Evolutionary conservation across 2,113 vertebrate species (phyloP).

Genomic region (Actenoides hombroni): DNA sequence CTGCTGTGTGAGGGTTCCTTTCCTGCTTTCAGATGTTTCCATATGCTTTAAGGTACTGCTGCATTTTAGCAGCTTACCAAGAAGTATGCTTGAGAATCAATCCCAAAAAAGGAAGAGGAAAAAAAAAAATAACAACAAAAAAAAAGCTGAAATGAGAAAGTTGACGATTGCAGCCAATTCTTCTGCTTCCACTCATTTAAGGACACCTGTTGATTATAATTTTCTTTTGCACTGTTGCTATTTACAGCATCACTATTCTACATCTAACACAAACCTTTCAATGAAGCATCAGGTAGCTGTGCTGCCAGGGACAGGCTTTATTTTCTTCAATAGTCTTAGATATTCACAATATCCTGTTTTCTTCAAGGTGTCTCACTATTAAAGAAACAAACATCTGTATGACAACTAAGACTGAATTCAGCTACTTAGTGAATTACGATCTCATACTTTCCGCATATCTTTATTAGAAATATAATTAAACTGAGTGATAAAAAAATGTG

Average conservation of each 20-base stretch:
- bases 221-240: background rate
- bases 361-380: background rate
- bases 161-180: background rate
- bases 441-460: background rate
- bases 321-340: background rate
- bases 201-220: background rate
- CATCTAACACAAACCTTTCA: background rate
- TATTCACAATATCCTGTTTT: background rate
- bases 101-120: background rate
- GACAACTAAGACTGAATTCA: background rate
- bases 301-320: background rate
- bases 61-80: background rate
- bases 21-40: background rate
- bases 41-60: background rate
- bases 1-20: background rate
- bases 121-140: background rate
- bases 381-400: slow-evolving; percentile 30
- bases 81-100: background rate
- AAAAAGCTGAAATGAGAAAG: background rate
- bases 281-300: background rate
- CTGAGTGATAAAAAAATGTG: background rate
- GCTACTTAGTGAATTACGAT: background rate
- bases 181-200: background rate
- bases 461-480: background rate
- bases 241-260: background rate